Conservation (phyloP, 2,113 vertebrate species). For the Rhinopomastus cyanomelas region DNA sequence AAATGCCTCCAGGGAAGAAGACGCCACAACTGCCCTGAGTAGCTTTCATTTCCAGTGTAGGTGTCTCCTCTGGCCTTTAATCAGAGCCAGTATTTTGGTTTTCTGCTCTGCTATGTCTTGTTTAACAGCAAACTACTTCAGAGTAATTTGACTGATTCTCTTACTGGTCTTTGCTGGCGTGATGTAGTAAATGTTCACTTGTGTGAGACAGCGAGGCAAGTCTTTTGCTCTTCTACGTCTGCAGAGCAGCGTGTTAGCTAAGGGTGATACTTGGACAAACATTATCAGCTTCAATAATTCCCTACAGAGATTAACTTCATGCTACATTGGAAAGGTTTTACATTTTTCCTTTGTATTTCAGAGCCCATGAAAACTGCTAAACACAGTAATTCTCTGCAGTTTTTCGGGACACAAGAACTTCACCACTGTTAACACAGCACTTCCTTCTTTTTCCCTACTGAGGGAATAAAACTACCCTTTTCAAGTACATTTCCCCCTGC, state of each 20-base stretch:
- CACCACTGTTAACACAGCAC: neutral
- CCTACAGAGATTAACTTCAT: constrained; percentile 1
- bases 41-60: neutral
- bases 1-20: too few relatives aligned
- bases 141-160: neutral
- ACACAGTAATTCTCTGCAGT: neutral
- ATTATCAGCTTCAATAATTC: constrained; percentile 8
- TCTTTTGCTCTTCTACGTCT: neutral
- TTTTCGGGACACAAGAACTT: neutral
- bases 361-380: neutral
- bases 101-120: neutral
- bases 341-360: neutral
- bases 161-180: neutral
- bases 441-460: neutral
- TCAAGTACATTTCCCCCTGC: constrained; percentile 35
- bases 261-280: neutral
- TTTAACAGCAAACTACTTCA: neutral
- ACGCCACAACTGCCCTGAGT: too few relatives aligned
- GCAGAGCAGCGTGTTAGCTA: neutral
- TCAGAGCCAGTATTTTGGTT: neutral
- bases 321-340: neutral
- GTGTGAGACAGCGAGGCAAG: neutral
- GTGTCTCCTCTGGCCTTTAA: neutral
- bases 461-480: constrained; percentile 17
- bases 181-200: neutral